Conservation (phyloP, 1,140 invertebrate genomes). For the Anastrepha ludens region DNA sequence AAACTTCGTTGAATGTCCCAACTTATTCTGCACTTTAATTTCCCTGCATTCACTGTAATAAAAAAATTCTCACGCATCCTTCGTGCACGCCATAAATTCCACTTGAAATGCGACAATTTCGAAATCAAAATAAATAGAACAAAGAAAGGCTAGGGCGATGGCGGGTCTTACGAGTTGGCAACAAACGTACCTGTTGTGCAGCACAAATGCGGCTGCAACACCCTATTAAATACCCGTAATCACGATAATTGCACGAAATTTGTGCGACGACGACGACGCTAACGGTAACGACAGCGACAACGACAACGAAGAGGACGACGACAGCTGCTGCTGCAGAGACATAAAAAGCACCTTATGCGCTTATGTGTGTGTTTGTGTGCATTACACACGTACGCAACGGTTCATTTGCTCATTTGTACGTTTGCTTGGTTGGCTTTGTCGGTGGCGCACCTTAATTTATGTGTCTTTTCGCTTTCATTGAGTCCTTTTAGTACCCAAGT, state of each 20-base stretch:
- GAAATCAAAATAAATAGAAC: neutral
- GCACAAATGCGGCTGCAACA: constrained; percentile 34
- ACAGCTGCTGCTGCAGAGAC: neutral
- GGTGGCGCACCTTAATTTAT: constrained; percentile 42
- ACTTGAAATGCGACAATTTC: constrained; percentile 47
- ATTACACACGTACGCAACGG: neutral
- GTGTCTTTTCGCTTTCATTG: constrained; percentile 48
- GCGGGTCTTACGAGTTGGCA: neutral
- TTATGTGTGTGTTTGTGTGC: neutral
- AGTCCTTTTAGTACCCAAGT: neutral
- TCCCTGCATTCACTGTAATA: neutral
- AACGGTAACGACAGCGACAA: neutral
- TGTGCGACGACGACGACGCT: constrained; percentile 16
- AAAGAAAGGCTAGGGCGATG: too few relatives aligned
- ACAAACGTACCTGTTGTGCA: constrained; percentile 28
- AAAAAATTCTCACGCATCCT: neutral
- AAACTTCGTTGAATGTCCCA: too few relatives aligned
- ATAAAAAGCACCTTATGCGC: neutral
- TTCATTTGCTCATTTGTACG: constrained; percentile 52
- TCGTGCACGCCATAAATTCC: constrained; percentile 18
- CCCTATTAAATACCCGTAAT: constrained; percentile 49
- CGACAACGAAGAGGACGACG: neutral
- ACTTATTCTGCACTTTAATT: too few relatives aligned
- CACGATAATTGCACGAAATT: constrained; percentile 48
- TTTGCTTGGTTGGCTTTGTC: constrained; percentile 3